Evolutionary conservation across 2,797 vertebrate species (phyloP).

Genomic region (Sphenodon punctatus): DNA sequence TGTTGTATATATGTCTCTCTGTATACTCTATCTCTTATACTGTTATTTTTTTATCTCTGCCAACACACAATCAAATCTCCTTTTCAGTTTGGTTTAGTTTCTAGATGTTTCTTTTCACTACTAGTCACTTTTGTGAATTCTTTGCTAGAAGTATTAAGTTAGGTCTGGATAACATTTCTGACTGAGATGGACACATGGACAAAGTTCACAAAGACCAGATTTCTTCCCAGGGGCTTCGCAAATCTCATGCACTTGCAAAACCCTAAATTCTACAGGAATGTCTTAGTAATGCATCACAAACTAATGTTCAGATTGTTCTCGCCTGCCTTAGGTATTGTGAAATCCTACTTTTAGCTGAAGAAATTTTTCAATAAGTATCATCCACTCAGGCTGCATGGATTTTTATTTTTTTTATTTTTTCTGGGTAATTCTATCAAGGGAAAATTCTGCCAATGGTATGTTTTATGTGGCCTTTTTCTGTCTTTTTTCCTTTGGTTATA

Average conservation of each 20-base stretch:
- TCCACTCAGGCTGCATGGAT: not conserved
- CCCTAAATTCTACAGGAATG: not conserved
- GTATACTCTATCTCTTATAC: not conserved
- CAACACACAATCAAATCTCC: not conserved
- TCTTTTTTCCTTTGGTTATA: not conserved
- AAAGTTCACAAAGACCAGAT: not conserved
- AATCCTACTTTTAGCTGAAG: not conserved
- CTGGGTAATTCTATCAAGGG: not conserved
- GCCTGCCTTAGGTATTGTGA: conserved; percentile 5
- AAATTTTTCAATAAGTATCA: not conserved
- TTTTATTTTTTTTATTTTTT: no score
- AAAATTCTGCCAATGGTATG: not conserved
- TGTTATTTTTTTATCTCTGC: conserved; percentile 18
- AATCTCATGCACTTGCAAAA: not conserved
- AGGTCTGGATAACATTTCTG: not conserved
- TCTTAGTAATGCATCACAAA: not conserved
- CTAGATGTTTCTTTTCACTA: not conserved
- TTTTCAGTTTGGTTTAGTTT: not conserved
- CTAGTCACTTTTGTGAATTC: not conserved
- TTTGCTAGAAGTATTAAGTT: not conserved
- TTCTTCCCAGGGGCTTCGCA: not conserved
- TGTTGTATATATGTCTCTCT: not conserved
- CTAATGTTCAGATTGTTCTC: not conserved
- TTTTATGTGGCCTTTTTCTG: not conserved
- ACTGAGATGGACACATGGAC: not conserved